Base-by-base conservation (phyloP, 2,888 invertebrate species). In the Macrophya annulata region DNA sequence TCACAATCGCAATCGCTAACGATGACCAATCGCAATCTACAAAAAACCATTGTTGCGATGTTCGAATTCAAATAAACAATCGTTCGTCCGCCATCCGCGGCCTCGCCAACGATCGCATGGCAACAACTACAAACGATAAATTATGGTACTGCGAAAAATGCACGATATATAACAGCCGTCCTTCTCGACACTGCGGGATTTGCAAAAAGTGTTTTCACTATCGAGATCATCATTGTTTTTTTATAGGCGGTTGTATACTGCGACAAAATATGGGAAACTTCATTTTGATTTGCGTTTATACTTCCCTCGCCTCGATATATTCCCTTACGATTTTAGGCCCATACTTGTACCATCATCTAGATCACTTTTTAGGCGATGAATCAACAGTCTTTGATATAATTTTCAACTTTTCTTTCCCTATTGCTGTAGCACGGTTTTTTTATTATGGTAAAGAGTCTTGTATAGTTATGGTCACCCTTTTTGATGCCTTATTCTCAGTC, bases 91-190 rank as follows among this genome's bases (percentile, higher is more conserved):
- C 72, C n/a, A 2, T 43, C 21, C n/a, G n/a, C n/a, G 40, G 72
- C 43, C 4, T 72, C n/a, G 10, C 48, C 5, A 55, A 51, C 3
- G 37, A 37, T 55, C 48, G n/a, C 10, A 51, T n/a, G 0, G 51
- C 51, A 3, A 55, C 17, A 37, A 55, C 40, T 21, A 51, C 59
- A 59, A 81, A 86, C 81, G 74, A 86, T 15, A 91, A 88, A 84
- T 91, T 89, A 51, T 92, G 92, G 92, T 91, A 91, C 59, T 92
- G 92, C 45, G 90, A 89, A 43, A 90, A 89, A 74, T 92, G 92
- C 59, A 84, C 87, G 3, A 87, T 74, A 51, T 92, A 91, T 25
- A 91, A 90, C 31, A 89, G 88, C 45, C 90, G 88, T 62, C 90
- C 91, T 1, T 89, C 92, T 0, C 89, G 90, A 31, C 92, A 92